A percentile compares a stretch with the other conserved stretches of the same genome.
Conservation (phyloP, 1,140 invertebrate genomes). For the Pseudomyrmex concolor region DNA sequence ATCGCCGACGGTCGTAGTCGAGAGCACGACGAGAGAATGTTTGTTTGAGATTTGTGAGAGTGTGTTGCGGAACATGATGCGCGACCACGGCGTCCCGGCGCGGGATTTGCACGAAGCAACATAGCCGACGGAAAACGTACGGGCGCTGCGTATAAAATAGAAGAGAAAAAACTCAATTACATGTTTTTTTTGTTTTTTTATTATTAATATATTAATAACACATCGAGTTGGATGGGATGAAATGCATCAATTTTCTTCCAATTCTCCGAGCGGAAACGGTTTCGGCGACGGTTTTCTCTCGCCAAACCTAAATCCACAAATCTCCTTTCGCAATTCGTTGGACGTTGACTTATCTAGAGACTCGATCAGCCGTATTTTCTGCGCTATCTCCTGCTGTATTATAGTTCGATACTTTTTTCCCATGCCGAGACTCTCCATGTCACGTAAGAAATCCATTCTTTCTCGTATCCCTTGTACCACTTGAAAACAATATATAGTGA, state of each 20-base stretch:
- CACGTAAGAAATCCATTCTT: conserved; percentile 83
- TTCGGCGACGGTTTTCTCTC: conserved; percentile 72
- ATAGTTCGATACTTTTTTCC: conserved; percentile 83
- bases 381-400: conserved; percentile 84
- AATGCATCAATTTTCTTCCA: conserved; percentile 69
- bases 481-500: conserved; percentile 64
- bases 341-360: conserved; percentile 76
- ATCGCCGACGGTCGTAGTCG: conserved; percentile 2
- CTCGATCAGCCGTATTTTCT: conserved; percentile 83
- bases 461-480: conserved; percentile 83
- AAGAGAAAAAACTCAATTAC: no score
- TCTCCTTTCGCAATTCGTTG: conserved; percentile 73
- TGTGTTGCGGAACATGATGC: conserved; percentile 1
- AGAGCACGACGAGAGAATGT: not conserved
- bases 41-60: no score
- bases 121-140: not conserved
- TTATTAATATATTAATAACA: not conserved
- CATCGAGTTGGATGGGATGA: no score
- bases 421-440: conserved; percentile 83
- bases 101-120: not conserved
- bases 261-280: conserved; percentile 80
- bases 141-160: conserved; percentile 14
- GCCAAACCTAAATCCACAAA: conserved; percentile 71
- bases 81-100: conserved; percentile 45
- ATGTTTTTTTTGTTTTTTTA: not conserved